These are phyloP conservation scores for Hipposideros larvatus DNA, from an alignment of 2,797 vertebrate genomes.

Conservation along the genomic window DNA sequence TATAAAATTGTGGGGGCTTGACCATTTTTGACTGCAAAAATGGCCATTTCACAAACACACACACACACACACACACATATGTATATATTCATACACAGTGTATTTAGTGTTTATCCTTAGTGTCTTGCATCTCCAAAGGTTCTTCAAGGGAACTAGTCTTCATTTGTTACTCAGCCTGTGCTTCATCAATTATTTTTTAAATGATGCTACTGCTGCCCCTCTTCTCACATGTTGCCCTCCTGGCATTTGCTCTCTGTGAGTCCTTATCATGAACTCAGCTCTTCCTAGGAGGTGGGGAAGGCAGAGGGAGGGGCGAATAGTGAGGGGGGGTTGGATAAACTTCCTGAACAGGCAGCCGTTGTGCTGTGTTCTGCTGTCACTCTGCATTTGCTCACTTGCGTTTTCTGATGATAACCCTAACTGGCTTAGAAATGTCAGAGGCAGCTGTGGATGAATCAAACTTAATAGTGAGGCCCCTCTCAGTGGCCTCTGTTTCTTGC, in stretches of 20 bases:
- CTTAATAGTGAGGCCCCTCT: conserved; percentile 29
- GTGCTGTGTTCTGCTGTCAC: conserved; percentile 53
- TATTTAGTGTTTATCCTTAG: neutral
- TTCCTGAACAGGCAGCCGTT: neutral
- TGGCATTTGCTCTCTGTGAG: neutral
- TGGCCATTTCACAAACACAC: neutral
- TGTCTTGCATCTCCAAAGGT: neutral
- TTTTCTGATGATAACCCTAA: conserved; percentile 46
- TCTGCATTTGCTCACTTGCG: conserved; percentile 60
- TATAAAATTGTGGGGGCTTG: neutral
- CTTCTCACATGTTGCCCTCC: neutral
- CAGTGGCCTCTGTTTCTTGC: conserved; percentile 52
- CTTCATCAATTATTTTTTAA: neutral
- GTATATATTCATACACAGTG: neutral
- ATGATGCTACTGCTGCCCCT: neutral
- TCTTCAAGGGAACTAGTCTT: neutral
- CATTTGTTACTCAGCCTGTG: neutral
- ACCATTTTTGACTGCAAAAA: neutral
- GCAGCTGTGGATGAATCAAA: conserved; percentile 69
- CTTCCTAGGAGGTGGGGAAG: neutral
- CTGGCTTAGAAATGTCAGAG: conserved; percentile 75
- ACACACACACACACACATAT: neutral
- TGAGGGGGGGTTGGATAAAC: neutral
- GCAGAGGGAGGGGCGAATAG: neutral
- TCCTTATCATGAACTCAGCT: neutral